A percentile compares a stretch with the other conserved stretches of the same genome.
phyloP scores from a whole-genome alignment of 2,888 invertebrate species.

The Epinotia ramella region DNA sequence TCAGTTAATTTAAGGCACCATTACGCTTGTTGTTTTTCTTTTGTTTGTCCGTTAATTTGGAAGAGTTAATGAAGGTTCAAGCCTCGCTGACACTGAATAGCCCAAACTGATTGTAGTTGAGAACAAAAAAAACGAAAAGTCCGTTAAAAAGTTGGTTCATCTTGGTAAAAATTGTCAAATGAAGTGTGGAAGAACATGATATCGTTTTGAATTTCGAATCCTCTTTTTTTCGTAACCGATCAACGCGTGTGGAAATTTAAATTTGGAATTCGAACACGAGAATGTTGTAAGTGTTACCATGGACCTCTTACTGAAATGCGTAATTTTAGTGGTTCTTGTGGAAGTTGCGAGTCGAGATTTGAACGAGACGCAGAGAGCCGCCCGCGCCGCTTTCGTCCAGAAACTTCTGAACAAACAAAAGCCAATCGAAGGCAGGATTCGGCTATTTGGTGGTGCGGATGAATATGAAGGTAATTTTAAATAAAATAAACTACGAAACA shows the following conservation, averaged over 20 bases:
- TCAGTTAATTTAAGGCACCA: too few relatives aligned
- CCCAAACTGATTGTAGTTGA: too few relatives aligned
- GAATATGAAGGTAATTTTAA: constrained; percentile 88
- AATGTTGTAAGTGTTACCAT: constrained; percentile 8
- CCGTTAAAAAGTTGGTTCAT: too few relatives aligned
- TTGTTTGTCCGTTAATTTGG: too few relatives aligned
- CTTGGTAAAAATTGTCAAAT: too few relatives aligned
- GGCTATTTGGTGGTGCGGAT: constrained; percentile 88
- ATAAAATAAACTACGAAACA: too few relatives aligned
- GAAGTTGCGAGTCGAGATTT: constrained; percentile 64
- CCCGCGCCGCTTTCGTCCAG: constrained; percentile 86
- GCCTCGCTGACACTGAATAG: too few relatives aligned
- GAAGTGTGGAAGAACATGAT: neutral
- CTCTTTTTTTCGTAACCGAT: neutral
- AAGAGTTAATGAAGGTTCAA: too few relatives aligned
- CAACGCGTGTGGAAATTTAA: neutral
- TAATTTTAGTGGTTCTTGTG: constrained; percentile 48
- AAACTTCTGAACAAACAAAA: constrained; percentile 89
- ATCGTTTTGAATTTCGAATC: neutral
- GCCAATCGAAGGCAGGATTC: constrained; percentile 90
- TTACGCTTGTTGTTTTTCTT: too few relatives aligned
- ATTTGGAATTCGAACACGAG: neutral
- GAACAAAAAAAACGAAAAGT: too few relatives aligned
- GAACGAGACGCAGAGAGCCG: constrained; percentile 68
- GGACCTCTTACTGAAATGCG: constrained; percentile 13